These are phyloP conservation scores for Volucella inflata DNA, from an alignment of 2,888 invertebrate species.

Conservation along the genomic window DNA sequence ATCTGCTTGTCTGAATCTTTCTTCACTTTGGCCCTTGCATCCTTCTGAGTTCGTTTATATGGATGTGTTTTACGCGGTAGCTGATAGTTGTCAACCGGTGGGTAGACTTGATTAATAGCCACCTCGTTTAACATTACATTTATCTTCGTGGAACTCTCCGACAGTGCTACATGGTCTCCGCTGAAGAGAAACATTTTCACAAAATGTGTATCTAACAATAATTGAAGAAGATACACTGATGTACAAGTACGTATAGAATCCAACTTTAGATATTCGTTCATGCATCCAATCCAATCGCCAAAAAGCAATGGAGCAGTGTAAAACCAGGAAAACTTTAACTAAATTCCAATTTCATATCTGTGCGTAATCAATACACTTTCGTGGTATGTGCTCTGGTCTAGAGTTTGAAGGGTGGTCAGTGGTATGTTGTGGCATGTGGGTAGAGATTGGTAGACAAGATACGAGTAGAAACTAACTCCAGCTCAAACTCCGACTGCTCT, in stretches of 20 bases:
- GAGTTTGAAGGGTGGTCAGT: conserved; percentile 28
- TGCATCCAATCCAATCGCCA: background rate
- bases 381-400: conserved; percentile 6
- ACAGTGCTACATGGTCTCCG: background rate
- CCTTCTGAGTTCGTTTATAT: background rate
- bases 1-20: conserved; percentile 61
- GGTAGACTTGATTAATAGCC: conserved; percentile 67
- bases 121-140: conserved; percentile 68
- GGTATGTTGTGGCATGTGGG: background rate
- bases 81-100: conserved; percentile 59
- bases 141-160: conserved; percentile 51
- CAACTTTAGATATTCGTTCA: background rate
- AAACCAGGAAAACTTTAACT: conserved; percentile 61
- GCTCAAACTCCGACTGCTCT: conserved; percentile 1
- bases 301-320: conserved; percentile 3
- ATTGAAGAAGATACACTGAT: conserved; percentile 39
- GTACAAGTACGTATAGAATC: background rate
- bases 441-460: conserved; percentile 47
- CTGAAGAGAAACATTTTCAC: conserved; percentile 38
- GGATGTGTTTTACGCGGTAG: conserved; percentile 16
- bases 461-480: conserved; percentile 32
- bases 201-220: conserved; percentile 23
- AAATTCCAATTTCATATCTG: conserved; percentile 72
- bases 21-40: background rate
- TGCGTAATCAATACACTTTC: conserved; percentile 68